Base-by-base conservation (phyloP, 2,113 vertebrate genomes). In the Tupaia chinensis region DNA sequence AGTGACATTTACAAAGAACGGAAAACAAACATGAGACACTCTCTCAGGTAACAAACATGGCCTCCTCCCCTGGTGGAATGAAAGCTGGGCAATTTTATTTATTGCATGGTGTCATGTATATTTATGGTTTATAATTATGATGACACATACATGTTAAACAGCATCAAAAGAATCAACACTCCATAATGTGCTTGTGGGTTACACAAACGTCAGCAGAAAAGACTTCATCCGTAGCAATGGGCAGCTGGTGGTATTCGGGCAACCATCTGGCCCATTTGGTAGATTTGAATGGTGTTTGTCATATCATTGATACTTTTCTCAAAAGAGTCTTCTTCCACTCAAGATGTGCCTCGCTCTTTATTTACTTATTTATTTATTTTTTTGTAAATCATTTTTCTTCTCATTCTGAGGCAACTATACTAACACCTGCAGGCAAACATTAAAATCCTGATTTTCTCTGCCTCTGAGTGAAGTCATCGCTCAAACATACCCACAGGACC, bases 221-320 rank as follows among this genome's bases (percentile, higher is more conserved):
- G 93, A 54, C 92, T 94, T 96, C 95, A 95, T 96, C 97, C 90
- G 95, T 97, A 96, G 96, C 96, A 97, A 97, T 96, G 97, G 97
- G 97, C 93, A 94, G 95, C 97, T 96, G 97, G 93, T 58, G 27
- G 27, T 78, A 74, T 70, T 87, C 16, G 34, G 73, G 93, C 91
- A 93, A 61, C 93, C 96, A 97, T 92, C 96, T 97, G 96, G 97
- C 96, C 96, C 97, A 94, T 96, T 97, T 82, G 96, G 85, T 95
- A 84, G 89, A 88, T 95, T 5, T 96, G 81, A 97, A 97, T 95
- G 93, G 89, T 32, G 89, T 93, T 89, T 96, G 93, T 92, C 74
- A 97, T 69, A 23, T 19, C 95, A 95, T 86, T 92, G 91, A 96
- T 3, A 14, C 58, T 93, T 93, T 97, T 95, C 91, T 97, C 95